Base-by-base conservation (phyloP, 2,888 invertebrate genomes). In the Calameuta idolon region DNA sequence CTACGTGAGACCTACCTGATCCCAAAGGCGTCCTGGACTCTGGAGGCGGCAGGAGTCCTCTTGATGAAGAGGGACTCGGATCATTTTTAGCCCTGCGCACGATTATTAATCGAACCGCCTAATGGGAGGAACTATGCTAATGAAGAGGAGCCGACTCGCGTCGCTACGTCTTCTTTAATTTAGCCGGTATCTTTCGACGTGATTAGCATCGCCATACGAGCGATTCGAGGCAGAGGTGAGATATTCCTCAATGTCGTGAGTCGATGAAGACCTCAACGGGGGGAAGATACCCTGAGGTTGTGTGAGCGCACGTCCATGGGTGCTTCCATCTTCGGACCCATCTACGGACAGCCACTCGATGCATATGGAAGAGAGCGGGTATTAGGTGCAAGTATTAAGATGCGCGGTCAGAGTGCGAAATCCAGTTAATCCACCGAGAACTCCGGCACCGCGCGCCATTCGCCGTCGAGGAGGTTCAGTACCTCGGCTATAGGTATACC, bases 231-330 rank as follows among this genome's bases (percentile, higher is more conserved):
- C 84, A 83, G 81, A 86, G 88, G 83, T 86, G 84, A 83, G 84
- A 86, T 87, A 89, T 89, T 80, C 87, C 86, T 89, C 89, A 89
- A 89, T 88, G 89, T 89, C 89, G 86, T 84, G 83, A 82, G 79
- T 79, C 85, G 87, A 90, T 89, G 87, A 89, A 89, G 89, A 88
- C 87, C 85, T 89, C 87, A 55, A 88, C 80, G 79, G 79, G 82
- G 81, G 79, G 71, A 71, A 71, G 71, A 31, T 31, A 71, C 31
- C 71, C 71, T 71, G 71, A 71, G 33, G 33, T 2, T 71, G 33
- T 34, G 71, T 34, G 31, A 71, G 71, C 71, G 0, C 71, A 2
- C 71, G 31, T 23, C 12, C 71, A 23, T 23, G 55, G 9, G 15
- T 55, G 55, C 23, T 55, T 55, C 23, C 55, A 55, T 55, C 55